phyloP scores from a whole-genome alignment of 2,888 invertebrate genomes.

The Xanthorhoe designata region DNA sequence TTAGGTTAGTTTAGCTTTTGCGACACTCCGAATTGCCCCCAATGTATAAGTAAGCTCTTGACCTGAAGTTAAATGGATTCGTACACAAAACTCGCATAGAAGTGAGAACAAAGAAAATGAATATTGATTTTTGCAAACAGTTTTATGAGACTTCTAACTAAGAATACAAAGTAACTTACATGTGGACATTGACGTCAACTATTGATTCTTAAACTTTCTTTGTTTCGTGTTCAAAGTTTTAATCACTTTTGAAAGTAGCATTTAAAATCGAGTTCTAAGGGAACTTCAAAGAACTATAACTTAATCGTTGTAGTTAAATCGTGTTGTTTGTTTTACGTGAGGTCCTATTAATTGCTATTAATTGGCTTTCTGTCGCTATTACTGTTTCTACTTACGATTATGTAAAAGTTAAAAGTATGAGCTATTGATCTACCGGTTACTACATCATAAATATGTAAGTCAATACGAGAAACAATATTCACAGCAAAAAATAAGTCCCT shows the following conservation, averaged over 20 bases:
- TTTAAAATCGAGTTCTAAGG: neutral
- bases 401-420: too few relatives aligned
- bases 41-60: neutral
- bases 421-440: too few relatives aligned
- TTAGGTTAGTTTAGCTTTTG: too few relatives aligned
- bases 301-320: too few relatives aligned
- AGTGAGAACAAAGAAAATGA: conserved; percentile 12
- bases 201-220: conserved; percentile 12
- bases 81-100: conserved; percentile 5
- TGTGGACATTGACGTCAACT: conserved; percentile 14
- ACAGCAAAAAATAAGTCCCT: neutral
- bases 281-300: neutral
- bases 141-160: conserved; percentile 18
- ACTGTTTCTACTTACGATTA: too few relatives aligned
- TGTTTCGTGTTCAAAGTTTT: neutral
- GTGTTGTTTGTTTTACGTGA: too few relatives aligned
- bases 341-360: too few relatives aligned
- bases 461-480: neutral
- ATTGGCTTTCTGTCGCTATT: too few relatives aligned
- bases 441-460: neutral
- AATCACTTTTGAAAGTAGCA: neutral
- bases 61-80: neutral
- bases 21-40: too few relatives aligned
- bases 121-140: conserved; percentile 30
- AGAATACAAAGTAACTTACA: conserved; percentile 22